Evolutionary conservation across 2,113 vertebrate species (phyloP), one percentile per base, ranked within the genome.

Genomic region (Cheilinus undulatus): DNA sequence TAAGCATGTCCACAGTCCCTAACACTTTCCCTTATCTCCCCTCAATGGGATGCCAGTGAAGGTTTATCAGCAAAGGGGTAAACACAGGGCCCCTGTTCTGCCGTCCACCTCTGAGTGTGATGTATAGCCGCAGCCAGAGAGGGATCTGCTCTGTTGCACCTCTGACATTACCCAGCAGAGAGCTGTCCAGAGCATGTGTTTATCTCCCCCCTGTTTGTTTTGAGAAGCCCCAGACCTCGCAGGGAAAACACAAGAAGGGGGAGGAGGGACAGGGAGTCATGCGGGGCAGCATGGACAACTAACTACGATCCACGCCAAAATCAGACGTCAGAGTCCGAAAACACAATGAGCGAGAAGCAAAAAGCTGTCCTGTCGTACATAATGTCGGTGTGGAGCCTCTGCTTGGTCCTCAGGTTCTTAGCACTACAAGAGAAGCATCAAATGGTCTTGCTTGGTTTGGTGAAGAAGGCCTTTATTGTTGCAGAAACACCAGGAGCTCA

Each of bases 121-220:
- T 92, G 84, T 88, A 89, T 84, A 59, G 72, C 81, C 69, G 64
- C 68, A 83, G 73, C 69, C 85, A 84, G 85, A 85, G 77, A 80
- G 84, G 80, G 84, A 83, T 91, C 78, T 89, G 86, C 88, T 85
- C 88, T 82, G 82, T 24, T 88, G 88, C 85, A 87, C 76, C 83
- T 82, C 86, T 92, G 85, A 90, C 89, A 81, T 84, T 87, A 88
- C 86, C 86, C 87, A 88, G 88, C 85, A 79, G 85, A 86, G 83
- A 85, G 76, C 87, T 83, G 87, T 90, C 90, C 88, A 88, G 75
- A 89, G 83, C 88, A 89, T 84, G 60, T 88, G 89, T 89, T 89
- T 88, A 91, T 91, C 91, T 92, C 89, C 77, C n/a, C 86, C 81
- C 73, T 92, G 88, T 92, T 93, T 92, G 88, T 92, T 93, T 92